A percentile compares a stretch with the other conserved stretches of the same genome.
phyloP scores from a whole-genome alignment of 1,140 invertebrate species.

The Bactericera cockerelli region DNA sequence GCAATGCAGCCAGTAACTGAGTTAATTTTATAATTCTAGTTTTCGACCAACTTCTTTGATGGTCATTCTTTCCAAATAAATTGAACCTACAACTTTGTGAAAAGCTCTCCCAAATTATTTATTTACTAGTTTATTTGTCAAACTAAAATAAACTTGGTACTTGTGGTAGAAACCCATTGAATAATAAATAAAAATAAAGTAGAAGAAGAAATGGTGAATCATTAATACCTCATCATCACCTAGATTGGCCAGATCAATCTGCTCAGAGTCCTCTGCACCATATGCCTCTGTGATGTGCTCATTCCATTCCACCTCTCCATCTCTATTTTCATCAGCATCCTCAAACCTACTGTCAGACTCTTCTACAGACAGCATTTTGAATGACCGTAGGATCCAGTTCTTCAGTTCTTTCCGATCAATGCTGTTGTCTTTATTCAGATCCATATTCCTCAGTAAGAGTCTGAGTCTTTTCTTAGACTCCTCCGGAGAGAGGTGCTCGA shows the following conservation, averaged over 20 bases:
- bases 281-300: constrained; percentile 76
- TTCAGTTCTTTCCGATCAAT: constrained; percentile 73
- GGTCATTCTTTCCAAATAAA: too few relatives aligned
- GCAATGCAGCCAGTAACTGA: too few relatives aligned
- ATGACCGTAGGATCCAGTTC: constrained; percentile 85
- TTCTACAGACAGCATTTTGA: constrained; percentile 74
- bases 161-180: too few relatives aligned
- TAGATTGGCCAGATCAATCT: constrained; percentile 11
- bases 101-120: too few relatives aligned
- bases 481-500: constrained; percentile 67
- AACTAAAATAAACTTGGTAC: too few relatives aligned
- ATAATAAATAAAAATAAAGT: too few relatives aligned
- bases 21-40: too few relatives aligned
- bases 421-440: constrained; percentile 56
- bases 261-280: constrained; percentile 37
- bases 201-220: too few relatives aligned
- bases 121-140: too few relatives aligned
- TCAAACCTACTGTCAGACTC: constrained; percentile 73
- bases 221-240: constrained; percentile 29
- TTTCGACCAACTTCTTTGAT: too few relatives aligned
- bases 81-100: too few relatives aligned
- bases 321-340: constrained; percentile 69
- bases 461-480: constrained; percentile 69
- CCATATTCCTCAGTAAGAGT: constrained; percentile 77
- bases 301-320: constrained; percentile 69